Base-by-base conservation (phyloP, 2,888 invertebrate genomes). In the Rotaria magnacalcarata region DNA sequence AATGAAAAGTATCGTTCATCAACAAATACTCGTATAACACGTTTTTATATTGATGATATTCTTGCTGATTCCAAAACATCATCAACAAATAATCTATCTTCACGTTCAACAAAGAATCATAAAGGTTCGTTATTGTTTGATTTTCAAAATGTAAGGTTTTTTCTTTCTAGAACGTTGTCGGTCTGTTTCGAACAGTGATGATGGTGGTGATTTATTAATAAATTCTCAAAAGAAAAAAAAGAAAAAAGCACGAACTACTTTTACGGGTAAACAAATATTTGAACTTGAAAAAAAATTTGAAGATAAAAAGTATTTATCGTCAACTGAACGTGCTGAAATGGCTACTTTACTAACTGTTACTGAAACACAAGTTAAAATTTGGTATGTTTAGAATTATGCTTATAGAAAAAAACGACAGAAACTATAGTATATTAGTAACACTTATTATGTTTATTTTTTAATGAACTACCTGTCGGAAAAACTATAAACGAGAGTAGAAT, bases 271-370 rank as follows among this genome's bases (percentile, higher is more conserved):
- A 85, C 96, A 96, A 93, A 96, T 96, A 91, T 97, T 96, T 92
- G 97, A 97, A 92, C 93, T 97, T 91, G 97, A 97, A 92, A 95
- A 96, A 90, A 94, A 96, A 92, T 97, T 97, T 90, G 97, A 96
- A 88, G 93, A 95, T 89, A 97, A 97, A 93, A 97, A 97, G 92
- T 97, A 97, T 92, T 93, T 97, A 88, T 96, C 96, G 88, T 96
- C 96, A 47, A 95, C 95, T 88, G 97, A 97, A 91, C 92, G 97
- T 88, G 94, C 96, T 58, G 96, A 96, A 89, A 95, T 97, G 95
- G 96, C 97, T 47, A 95, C 95, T 89, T 92, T 96, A 88, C 93
- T 97, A 87, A 95, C 95, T 91, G 97, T 97, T 87, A 97, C 97
- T 1, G 97, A 97, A 92, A 96, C 96, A 67, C 97, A 97, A 95